Evolutionary conservation across 2,888 invertebrate genomes (phyloP).

Genomic region (Furcula furcula): DNA sequence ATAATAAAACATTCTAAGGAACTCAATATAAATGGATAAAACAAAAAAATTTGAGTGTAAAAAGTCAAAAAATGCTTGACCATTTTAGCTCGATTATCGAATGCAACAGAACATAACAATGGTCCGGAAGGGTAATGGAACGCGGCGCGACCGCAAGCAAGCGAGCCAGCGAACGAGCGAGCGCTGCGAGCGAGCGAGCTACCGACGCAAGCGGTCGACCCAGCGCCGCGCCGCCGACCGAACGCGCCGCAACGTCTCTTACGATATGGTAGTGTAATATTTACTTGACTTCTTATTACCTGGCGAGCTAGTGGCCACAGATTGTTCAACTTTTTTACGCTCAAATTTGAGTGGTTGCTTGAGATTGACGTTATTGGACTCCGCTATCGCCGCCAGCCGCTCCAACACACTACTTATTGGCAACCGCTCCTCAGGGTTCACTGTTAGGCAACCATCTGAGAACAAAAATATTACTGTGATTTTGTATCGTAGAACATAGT

Average conservation of each 20-base stretch:
- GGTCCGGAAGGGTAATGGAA: conserved; percentile 49
- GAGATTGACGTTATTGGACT: conserved; percentile 91
- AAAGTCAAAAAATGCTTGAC: conserved; percentile 83
- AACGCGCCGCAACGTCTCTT: conserved; percentile 54
- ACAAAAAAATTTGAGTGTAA: conserved; percentile 80
- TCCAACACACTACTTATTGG: conserved; percentile 91
- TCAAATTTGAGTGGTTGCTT: conserved; percentile 89
- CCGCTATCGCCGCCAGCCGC: conserved; percentile 93
- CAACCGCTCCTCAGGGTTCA: conserved; percentile 91
- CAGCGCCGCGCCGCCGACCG: conserved; percentile 5
- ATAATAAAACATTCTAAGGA: conserved; percentile 56
- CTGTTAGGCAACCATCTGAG: conserved; percentile 88
- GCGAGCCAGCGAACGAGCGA: conserved; percentile 13
- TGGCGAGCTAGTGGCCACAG: conserved; percentile 83
- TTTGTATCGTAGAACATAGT: too few relatives aligned
- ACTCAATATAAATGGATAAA: conserved; percentile 53
- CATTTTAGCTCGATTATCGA: conserved; percentile 78
- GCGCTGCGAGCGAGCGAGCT: background rate
- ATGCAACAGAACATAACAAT: conserved; percentile 74
- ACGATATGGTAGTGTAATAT: conserved; percentile 83
- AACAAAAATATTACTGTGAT: conserved; percentile 36
- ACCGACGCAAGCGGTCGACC: too few relatives aligned
- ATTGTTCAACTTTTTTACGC: conserved; percentile 84
- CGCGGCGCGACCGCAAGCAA: conserved; percentile 42
- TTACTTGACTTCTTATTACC: conserved; percentile 83